These are phyloP conservation scores for Cisticola juncidis DNA, from an alignment of 2,113 vertebrate genomes.

Conservation along the genomic window DNA sequence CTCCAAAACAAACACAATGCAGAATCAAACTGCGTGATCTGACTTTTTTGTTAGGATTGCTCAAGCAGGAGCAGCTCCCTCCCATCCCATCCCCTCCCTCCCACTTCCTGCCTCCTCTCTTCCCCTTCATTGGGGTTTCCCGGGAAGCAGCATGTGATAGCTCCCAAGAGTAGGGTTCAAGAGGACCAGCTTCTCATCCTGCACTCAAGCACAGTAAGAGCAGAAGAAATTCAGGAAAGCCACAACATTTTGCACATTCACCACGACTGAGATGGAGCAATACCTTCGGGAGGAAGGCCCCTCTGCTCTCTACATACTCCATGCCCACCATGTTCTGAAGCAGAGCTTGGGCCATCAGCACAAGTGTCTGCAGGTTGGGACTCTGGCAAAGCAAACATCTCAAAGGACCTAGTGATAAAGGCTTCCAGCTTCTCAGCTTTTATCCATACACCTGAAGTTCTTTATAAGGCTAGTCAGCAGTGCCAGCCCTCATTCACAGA, in stretches of 20 bases:
- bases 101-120: neutral
- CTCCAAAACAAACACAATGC: slow-evolving; percentile 26
- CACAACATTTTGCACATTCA: neutral
- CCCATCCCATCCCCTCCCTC: neutral
- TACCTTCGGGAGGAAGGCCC: neutral
- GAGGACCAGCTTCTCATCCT: neutral
- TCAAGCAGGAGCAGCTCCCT: neutral
- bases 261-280: fast-evolving
- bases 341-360: neutral
- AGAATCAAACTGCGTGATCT: neutral
- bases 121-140: neutral
- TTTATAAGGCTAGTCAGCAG: neutral
- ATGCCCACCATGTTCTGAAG: neutral
- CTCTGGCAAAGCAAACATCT: neutral
- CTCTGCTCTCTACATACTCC: neutral
- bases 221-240: neutral
- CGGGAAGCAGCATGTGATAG: neutral
- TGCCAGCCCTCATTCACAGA: neutral
- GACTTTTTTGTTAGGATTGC: neutral
- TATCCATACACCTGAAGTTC: neutral
- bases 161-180: neutral
- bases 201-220: neutral
- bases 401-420: neutral
- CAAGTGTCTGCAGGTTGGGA: fast-evolving
- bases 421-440: neutral